phyloP scores from a whole-genome alignment of 2,113 vertebrate species.

The Phylloscopus trochiloides region DNA sequence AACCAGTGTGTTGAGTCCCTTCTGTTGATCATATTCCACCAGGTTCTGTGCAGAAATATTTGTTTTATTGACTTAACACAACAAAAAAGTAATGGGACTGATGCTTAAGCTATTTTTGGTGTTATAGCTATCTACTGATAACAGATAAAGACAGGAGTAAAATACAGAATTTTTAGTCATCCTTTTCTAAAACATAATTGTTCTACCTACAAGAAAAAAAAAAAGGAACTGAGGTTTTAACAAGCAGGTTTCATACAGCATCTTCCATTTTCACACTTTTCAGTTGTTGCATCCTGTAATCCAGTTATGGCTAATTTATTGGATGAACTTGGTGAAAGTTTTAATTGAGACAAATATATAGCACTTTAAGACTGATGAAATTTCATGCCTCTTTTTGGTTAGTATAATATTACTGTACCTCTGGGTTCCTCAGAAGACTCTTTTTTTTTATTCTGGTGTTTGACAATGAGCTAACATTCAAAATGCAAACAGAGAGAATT shows the following conservation, averaged over 20 bases:
- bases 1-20: background rate
- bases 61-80: background rate
- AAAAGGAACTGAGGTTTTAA: background rate
- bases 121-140: background rate
- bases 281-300: background rate
- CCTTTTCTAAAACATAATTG: background rate
- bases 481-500: constrained; percentile 21
- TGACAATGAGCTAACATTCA: background rate
- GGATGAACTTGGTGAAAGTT: background rate
- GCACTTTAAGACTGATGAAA: background rate
- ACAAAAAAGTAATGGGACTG: background rate
- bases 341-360: background rate
- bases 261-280: background rate
- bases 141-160: background rate
- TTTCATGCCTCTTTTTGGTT: background rate
- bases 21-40: background rate
- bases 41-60: background rate
- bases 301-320: background rate
- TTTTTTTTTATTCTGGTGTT: background rate
- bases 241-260: background rate
- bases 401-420: background rate
- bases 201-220: background rate
- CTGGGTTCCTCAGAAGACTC: background rate
- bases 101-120: background rate
- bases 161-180: background rate